Evolutionary conservation across 2,797 vertebrate species (phyloP).

Genomic region (Eulemur albifrons): DNA sequence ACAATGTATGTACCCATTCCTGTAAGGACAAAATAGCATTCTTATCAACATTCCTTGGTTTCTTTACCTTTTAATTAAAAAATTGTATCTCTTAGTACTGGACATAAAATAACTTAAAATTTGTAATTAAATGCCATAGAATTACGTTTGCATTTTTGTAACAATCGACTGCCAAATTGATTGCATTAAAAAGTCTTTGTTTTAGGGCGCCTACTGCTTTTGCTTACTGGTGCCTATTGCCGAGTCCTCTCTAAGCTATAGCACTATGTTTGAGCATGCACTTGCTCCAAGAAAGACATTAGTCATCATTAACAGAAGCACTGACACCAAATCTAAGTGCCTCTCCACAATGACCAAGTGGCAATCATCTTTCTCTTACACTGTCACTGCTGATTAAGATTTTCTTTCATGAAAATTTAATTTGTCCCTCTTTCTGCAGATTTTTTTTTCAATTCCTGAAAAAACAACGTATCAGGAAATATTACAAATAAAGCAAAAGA

Average conservation of each 20-base stretch:
- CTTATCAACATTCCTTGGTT: background rate
- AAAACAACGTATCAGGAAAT: slow-evolving; percentile 68
- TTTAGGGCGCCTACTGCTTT: slow-evolving; percentile 71
- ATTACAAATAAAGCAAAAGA: slow-evolving; percentile 69
- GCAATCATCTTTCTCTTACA: slow-evolving; percentile 90
- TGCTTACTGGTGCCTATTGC: slow-evolving; percentile 58
- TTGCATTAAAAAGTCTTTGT: slow-evolving; percentile 76
- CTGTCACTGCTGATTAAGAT: slow-evolving; percentile 92
- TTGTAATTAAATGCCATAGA: background rate
- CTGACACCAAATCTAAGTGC: slow-evolving; percentile 93
- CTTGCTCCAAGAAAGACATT: slow-evolving; percentile 91
- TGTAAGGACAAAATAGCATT: slow-evolving; percentile 24
- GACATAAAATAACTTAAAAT: slow-evolving; percentile 42
- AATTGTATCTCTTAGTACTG: background rate
- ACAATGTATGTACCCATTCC: background rate
- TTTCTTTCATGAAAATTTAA: slow-evolving; percentile 89
- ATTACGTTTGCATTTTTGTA: slow-evolving; percentile 19
- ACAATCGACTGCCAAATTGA: slow-evolving; percentile 10
- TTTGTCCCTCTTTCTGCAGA: slow-evolving; percentile 81
- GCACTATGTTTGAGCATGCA: slow-evolving; percentile 83
- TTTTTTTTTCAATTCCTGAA: slow-evolving; percentile 74
- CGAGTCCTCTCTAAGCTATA: slow-evolving; percentile 51
- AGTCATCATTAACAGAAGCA: slow-evolving; percentile 95
- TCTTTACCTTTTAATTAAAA: background rate
- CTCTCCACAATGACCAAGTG: slow-evolving; percentile 92